Base-by-base conservation (phyloP, 2,888 invertebrate genomes). In the Sicus ferrugineus region DNA sequence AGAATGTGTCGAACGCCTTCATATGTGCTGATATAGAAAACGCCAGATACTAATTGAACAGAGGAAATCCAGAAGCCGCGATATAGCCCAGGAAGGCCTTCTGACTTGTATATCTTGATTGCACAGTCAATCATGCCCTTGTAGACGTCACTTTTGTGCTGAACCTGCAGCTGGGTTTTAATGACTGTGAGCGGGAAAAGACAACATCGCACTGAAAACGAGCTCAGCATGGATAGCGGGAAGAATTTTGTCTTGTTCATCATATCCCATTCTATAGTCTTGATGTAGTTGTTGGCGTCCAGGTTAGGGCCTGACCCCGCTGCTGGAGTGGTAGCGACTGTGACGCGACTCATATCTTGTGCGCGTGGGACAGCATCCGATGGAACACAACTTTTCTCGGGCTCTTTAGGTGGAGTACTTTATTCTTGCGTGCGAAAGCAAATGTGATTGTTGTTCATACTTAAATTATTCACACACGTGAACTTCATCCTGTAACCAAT, bases 261-360 rank as follows among this genome's bases (percentile, higher is more conserved):
- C 98, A 98, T 98, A 75, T 96, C 91, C 94, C 97, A 95, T 86
- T 98, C 98, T 73, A 98, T 96, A 6, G 93, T 96, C 30, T 91
- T 91, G 72, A 94, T 92, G 67, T 91, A 89, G 76, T 78, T 74
- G 48, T 77, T 70, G 26, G 80, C 75, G 52, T 80, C 80, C 70
- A 77, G 75, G 16, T 72, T 74, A 31, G 68, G 73, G 31, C 68
- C 72, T 0, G 75, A 70, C n/a, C 75, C 76, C 62, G 72, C 70
- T 30, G 74, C 73, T 26, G 75, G 72, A 38, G 73, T 74, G 11
- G 75, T 70, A 31, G 77, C 70, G 58, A 78, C 77, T 62, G 77
- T 74, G 56, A 79, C 75, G 68, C 75, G 75, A 71, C 72, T 75
- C 63, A 67, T 73, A n/a, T n/a, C n/a, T n/a, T n/a, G n/a, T n/a